Percentiles rank a stretch among this genome's conserved stretches.
These are phyloP conservation scores for Anorthoa munda DNA, from an alignment of 2,888 invertebrate species.

Conservation along the genomic window DNA sequence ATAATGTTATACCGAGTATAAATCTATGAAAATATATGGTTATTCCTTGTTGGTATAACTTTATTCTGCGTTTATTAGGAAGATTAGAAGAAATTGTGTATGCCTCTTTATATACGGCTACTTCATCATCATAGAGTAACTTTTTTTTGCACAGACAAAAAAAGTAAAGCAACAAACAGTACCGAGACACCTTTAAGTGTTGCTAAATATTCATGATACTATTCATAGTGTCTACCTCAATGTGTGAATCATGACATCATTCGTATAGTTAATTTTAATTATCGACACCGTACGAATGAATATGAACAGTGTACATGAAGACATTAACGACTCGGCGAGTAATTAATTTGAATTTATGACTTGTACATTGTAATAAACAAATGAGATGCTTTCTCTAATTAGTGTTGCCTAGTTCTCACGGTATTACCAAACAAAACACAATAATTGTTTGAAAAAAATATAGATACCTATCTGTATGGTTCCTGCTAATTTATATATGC, in stretches of 20 bases:
- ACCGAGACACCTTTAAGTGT: conserved; percentile 12
- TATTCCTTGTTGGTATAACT: no score
- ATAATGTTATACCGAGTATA: no score
- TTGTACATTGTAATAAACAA: conserved; percentile 10
- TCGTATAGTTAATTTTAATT: conserved; percentile 50
- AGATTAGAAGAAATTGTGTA: no score
- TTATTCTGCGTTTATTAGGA: no score
- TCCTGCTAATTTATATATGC: no score
- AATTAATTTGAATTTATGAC: conserved; percentile 37
- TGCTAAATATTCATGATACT: conserved; percentile 46
- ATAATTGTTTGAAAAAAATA: no score
- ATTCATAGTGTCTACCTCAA: conserved; percentile 44
- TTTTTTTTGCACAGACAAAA: background rate
- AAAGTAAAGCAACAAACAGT: background rate
- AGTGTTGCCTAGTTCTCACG: background rate
- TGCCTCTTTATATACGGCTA: background rate
- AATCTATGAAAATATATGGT: no score
- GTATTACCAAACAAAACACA: background rate
- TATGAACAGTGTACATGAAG: conserved; percentile 29
- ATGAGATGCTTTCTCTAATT: conserved; percentile 14
- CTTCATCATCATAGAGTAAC: background rate
- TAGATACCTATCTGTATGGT: no score
- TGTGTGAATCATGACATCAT: conserved; percentile 56
- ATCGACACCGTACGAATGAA: conserved; percentile 29
- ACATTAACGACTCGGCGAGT: conserved; percentile 29